Conservation (phyloP, 2,113 vertebrate species). For the Bufo bufo region DNA sequence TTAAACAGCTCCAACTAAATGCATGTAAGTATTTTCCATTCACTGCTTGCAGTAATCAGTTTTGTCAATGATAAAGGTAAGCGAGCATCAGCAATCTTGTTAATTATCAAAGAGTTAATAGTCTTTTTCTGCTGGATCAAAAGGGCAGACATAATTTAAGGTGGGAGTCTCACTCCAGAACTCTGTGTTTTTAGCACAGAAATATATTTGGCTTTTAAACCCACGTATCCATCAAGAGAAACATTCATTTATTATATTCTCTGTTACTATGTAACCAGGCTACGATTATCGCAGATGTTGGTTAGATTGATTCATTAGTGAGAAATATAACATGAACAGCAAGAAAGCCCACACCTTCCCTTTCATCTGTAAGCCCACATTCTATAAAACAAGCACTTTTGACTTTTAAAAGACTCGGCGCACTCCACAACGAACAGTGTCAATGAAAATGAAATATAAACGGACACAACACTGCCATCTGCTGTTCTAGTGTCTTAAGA, state of each 20-base stretch:
- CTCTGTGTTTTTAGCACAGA: background rate
- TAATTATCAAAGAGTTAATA: conserved; percentile 1
- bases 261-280: conserved; percentile 20
- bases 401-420: background rate
- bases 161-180: conserved; percentile 11
- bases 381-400: conserved; percentile 21
- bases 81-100: background rate
- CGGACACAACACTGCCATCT: conserved; percentile 36
- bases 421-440: background rate
- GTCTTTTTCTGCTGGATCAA: background rate
- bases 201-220: conserved; percentile 41
- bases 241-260: conserved; percentile 14
- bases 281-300: conserved; percentile 30
- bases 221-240: conserved; percentile 24
- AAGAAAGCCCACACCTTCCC: conserved; percentile 40
- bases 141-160: background rate
- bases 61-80: background rate
- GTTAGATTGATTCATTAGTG: conserved; percentile 34
- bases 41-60: background rate
- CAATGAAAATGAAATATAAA: background rate
- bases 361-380: conserved; percentile 28
- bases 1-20: background rate
- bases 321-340: conserved; percentile 40
- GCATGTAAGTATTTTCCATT: background rate
- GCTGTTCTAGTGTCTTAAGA: background rate